These are phyloP conservation scores for Dusona sp. DNA, from an alignment of 2,888 invertebrate species.

Conservation along the genomic window DNA sequence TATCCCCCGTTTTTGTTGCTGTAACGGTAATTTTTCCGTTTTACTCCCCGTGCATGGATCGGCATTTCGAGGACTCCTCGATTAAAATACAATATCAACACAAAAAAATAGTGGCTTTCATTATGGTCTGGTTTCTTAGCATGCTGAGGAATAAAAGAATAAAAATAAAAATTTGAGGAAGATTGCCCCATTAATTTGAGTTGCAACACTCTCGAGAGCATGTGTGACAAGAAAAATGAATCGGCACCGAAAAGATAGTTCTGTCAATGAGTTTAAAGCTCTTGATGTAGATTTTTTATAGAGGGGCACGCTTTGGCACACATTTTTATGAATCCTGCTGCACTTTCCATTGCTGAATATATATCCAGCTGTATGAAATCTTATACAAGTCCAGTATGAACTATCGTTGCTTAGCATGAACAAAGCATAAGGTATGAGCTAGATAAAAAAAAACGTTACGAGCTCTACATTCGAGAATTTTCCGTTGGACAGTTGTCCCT, in stretches of 20 bases:
- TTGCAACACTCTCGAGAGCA: neutral
- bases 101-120: neutral
- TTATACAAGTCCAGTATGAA: constrained; percentile 6
- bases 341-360: neutral
- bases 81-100: neutral
- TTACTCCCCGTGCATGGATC: too few species aligned
- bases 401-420: neutral
- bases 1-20: too few species aligned
- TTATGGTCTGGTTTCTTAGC: too few species aligned
- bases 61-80: neutral
- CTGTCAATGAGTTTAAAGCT: neutral
- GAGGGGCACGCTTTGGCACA: neutral
- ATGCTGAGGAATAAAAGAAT: too few species aligned
- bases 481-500: constrained; percentile 34
- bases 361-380: neutral
- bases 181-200: too few species aligned
- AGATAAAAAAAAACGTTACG: constrained; percentile 51
- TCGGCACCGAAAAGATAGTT: neutral
- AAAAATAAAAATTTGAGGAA: too few species aligned
- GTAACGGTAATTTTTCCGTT: too few species aligned
- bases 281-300: neutral
- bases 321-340: neutral
- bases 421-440: neutral
- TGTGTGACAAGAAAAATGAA: neutral
- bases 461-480: constrained; percentile 46